A percentile compares a stretch with the other conserved stretches of the same genome.
These are phyloP conservation scores for Vulpes ferrilata DNA, from an alignment of 2,113 vertebrate genomes.

Conservation along the genomic window DNA sequence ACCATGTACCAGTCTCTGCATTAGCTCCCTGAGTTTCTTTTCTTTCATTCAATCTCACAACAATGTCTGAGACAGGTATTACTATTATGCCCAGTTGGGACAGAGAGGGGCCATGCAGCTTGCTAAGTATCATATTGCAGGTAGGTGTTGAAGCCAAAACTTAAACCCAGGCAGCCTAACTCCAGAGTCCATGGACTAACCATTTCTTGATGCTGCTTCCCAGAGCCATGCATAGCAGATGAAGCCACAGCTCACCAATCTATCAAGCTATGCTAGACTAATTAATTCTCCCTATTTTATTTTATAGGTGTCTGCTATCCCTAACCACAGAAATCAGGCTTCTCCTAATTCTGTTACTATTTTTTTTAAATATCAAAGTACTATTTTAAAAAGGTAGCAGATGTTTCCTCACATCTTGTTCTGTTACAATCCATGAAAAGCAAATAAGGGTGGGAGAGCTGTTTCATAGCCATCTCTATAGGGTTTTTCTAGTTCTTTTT, in stretches of 20 bases:
- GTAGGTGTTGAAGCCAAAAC: neutral
- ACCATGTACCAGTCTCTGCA: neutral
- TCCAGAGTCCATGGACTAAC: neutral
- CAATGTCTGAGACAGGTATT: neutral
- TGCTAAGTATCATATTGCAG: neutral
- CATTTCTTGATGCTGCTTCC: accelerated
- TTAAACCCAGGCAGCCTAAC: neutral
- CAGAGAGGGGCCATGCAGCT: neutral
- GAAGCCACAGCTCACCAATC: neutral
- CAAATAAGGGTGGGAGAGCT: slow-evolving; percentile 47
- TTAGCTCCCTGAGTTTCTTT: neutral
- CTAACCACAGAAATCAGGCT: slow-evolving; percentile 54
- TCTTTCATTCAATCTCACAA: neutral
- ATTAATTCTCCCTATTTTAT: neutral
- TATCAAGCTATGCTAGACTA: neutral
- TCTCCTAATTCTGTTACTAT: slow-evolving; percentile 70
- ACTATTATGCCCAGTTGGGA: too few relatives aligned
- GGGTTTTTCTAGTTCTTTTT: neutral
- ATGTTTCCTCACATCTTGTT: slow-evolving; percentile 78
- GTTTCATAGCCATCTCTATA: neutral
- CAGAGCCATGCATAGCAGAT: neutral
- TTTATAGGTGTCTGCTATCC: neutral
- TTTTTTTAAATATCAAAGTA: slow-evolving; percentile 72
- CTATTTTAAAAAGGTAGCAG: slow-evolving; percentile 77
- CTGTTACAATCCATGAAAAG: slow-evolving; percentile 62